These are phyloP conservation scores for Piscicola geometra DNA, from an alignment of 2,888 invertebrate genomes.

Conservation along the genomic window DNA sequence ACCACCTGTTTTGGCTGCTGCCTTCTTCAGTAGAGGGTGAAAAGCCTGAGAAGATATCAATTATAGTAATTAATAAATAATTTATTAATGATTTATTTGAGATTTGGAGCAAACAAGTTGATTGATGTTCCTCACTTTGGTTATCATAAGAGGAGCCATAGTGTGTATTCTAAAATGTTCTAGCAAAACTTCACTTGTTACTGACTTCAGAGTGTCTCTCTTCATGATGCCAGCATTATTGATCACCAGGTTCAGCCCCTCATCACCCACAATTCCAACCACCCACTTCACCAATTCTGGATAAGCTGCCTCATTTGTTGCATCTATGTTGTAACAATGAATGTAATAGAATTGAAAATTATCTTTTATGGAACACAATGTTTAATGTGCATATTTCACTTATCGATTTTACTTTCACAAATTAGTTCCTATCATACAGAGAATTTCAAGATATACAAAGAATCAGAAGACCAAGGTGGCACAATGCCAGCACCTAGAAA, in stretches of 20 bases:
- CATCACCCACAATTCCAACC: constrained; percentile 46
- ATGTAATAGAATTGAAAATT: no score
- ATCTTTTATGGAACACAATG: no score
- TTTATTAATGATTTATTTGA: no score
- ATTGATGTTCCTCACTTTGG: constrained; percentile 72
- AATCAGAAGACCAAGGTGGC: no score
- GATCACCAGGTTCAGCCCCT: constrained; percentile 76
- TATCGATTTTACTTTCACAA: no score
- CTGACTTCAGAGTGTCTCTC: constrained; percentile 65
- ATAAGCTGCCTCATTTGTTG: constrained; percentile 8
- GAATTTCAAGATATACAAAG: no score
- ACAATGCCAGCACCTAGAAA: no score
- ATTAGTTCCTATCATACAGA: no score
- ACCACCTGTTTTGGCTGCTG: constrained; percentile 55
- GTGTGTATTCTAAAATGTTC: constrained; percentile 72
- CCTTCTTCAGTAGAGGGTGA: constrained; percentile 61
- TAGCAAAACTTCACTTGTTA: constrained; percentile 68
- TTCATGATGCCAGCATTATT: constrained; percentile 77
- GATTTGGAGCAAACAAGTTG: no score
- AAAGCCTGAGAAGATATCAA: constrained; percentile 62
- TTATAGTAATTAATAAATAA: background rate
- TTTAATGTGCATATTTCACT: no score
- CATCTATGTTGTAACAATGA: background rate
- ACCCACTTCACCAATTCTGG: constrained; percentile 29
- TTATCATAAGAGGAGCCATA: constrained; percentile 74